Evolutionary conservation across 2,797 vertebrate genomes (phyloP).

Genomic region (Apogon talboti): DNA sequence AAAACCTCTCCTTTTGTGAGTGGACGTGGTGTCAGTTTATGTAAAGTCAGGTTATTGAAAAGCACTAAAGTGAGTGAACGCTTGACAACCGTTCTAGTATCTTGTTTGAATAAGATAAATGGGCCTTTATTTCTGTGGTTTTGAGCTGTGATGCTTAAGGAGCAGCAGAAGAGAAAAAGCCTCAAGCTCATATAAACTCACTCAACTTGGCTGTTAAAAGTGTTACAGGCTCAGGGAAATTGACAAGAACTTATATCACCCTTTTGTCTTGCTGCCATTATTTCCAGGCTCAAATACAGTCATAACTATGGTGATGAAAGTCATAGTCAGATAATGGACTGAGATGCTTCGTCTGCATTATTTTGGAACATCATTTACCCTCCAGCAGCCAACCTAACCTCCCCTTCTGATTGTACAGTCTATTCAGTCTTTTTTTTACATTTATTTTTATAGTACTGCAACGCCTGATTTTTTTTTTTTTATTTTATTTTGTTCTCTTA

Average conservation of each 20-base stretch:
- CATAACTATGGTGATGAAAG: neutral
- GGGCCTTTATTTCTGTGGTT: neutral
- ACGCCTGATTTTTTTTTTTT: no score
- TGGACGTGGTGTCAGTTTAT: neutral
- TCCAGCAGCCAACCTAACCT: neutral
- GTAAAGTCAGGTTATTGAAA: no score
- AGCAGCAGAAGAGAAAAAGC: neutral
- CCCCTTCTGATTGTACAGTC: neutral
- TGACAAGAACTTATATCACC: neutral
- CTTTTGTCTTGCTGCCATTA: neutral
- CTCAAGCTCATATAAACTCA: neutral
- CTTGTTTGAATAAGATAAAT: neutral
- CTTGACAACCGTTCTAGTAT: neutral
- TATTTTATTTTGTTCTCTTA: neutral
- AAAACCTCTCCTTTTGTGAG: neutral
- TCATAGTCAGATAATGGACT: neutral
- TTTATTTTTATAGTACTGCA: neutral
- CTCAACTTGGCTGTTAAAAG: neutral
- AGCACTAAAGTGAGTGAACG: no score
- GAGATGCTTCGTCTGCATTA: conserved; percentile 4
- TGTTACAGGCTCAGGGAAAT: neutral
- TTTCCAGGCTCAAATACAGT: no score
- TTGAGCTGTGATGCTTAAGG: neutral
- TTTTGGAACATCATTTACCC: neutral
- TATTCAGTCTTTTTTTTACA: neutral